These are phyloP conservation scores for Trypoxylon attenuatum DNA, from an alignment of 2,888 invertebrate genomes.

Conservation along the genomic window DNA sequence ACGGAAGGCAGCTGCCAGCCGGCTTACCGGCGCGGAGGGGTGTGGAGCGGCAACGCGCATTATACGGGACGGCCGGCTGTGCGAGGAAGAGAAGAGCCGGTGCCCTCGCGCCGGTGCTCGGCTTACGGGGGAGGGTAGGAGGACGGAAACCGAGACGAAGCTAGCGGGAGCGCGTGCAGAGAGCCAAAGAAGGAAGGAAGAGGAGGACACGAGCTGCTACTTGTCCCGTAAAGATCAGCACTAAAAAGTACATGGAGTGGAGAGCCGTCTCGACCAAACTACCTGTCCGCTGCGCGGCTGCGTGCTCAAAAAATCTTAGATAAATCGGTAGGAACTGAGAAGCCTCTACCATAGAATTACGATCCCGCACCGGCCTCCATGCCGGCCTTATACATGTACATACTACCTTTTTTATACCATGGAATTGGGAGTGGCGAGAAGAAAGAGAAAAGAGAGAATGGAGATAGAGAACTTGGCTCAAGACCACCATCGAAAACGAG, in stretches of 20 bases:
- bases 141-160: constrained; percentile 37
- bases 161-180: constrained; percentile 48
- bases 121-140: constrained; percentile 10
- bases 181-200: constrained; percentile 27
- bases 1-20: constrained; percentile 72
- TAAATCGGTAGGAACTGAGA: constrained; percentile 17
- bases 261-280: constrained; percentile 26
- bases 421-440: neutral
- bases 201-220: constrained; percentile 35
- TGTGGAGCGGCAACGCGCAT: no score
- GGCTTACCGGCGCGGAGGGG: constrained; percentile 70
- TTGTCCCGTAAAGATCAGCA: constrained; percentile 62
- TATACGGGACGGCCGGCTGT: constrained; percentile 36
- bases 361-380: neutral
- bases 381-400: neutral
- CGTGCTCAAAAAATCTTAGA: constrained; percentile 26
- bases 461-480: neutral
- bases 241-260: constrained; percentile 54
- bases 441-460: neutral
- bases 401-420: neutral
- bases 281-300: constrained; percentile 4
- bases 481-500: no score
- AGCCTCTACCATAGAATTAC: neutral
- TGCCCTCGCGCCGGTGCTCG: constrained; percentile 21
- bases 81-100: constrained; percentile 20